phyloP scores from a whole-genome alignment of 2,888 invertebrate species.

The Neocrepidodera transversa region DNA sequence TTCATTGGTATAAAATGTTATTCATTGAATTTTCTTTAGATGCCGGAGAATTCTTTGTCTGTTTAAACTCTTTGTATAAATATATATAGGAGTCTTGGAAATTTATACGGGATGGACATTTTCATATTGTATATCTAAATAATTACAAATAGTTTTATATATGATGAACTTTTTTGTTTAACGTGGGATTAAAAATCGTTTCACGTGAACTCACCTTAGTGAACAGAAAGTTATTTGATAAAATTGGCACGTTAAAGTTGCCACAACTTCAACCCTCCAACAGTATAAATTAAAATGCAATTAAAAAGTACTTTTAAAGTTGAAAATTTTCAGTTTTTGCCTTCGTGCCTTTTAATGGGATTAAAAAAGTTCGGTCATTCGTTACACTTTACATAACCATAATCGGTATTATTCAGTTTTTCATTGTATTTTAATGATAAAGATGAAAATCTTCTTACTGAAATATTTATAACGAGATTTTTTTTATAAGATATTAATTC shows the following conservation, averaged over 20 bases:
- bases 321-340: slow-evolving; percentile 9
- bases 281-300: slow-evolving; percentile 19
- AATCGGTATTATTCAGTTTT: neutral
- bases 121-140: no score
- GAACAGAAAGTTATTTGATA: slow-evolving; percentile 9
- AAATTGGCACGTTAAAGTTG: slow-evolving; percentile 15
- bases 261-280: slow-evolving; percentile 5
- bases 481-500: no score
- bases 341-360: slow-evolving; percentile 2
- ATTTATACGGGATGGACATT: neutral
- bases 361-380: slow-evolving; percentile 14
- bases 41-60: slow-evolving; percentile 16
- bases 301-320: slow-evolving; percentile 18
- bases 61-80: slow-evolving; percentile 14
- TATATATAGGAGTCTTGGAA: slow-evolving; percentile 12
- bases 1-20: slow-evolving; percentile 39
- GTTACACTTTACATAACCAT: neutral
- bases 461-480: no score
- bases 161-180: neutral
- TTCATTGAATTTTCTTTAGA: slow-evolving; percentile 34
- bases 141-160: no score
- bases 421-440: neutral
- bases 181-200: slow-evolving; percentile 1
- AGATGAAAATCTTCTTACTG: no score
- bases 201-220: slow-evolving; percentile 11